Base-by-base conservation (phyloP, 35 echinoderm and acorn worm genomes). In the Diadema setosum region DNA sequence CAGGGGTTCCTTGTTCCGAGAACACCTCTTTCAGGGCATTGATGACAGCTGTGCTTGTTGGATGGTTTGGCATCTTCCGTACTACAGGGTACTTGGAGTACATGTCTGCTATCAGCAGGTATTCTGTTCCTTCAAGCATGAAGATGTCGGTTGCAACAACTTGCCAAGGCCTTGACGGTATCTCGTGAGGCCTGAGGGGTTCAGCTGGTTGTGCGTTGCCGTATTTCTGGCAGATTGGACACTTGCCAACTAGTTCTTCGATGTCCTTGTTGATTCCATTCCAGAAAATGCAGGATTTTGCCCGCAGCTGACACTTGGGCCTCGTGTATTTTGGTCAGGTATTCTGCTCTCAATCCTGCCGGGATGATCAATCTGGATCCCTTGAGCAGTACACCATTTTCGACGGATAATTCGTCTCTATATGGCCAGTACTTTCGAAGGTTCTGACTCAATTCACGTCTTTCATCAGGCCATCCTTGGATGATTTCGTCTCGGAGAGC, bases 141-240 rank as follows among this genome's bases (percentile, higher is more conserved):
- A 94, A 94, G 16, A 94, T 24, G 31, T 93, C 91, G 15, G 86
- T 74, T 3, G 29, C 91, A 21, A 93, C 42, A 12, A 52, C 46
- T 27, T 75, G 58, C 91, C 91, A 93, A 32, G 85, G 42, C 37
- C 80, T 65, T 20, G 43, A 42, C 3, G 70, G 83, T 27, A 92
- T 48, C 15, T 78, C 65, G 30, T 85, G 65, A 23, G 59, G 82
- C 5, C 39, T 23, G 24, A 91, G 81, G 20, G 87, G 50, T 25
- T 83, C 56, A 14, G 26, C 20, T 2, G 82, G 36, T 49, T 91
- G 89, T 20, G 42, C 55, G 16, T 46, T 16, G 21, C 56, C 42
- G 26, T 88, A 33, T 31, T 80, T 61, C 31, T 89, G 88, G 59
- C 81, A 90, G 21, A 30, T 31, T 37, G 24, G 7, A 73, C 88